Conservation (phyloP, 2,888 invertebrate genomes). For the Phrixothrix hirtus region DNA sequence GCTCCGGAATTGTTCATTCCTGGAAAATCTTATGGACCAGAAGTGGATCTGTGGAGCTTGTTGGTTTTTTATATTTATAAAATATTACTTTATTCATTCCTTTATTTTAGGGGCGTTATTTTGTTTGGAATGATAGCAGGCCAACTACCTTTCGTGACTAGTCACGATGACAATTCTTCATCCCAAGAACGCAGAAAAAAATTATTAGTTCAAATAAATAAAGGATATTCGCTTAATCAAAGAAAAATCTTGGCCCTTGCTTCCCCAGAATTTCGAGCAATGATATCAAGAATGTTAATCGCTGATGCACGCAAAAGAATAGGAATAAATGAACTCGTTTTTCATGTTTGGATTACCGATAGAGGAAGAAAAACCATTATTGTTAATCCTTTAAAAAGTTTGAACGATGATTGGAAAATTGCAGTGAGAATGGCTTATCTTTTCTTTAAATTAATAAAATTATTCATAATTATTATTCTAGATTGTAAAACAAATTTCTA, state of each 20-base stretch:
- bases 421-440: constrained; percentile 11
- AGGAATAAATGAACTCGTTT: constrained; percentile 61
- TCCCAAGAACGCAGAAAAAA: constrained; percentile 62
- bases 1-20: constrained; percentile 76
- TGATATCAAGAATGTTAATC: constrained; percentile 61
- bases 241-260: constrained; percentile 58
- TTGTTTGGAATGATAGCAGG: constrained; percentile 77
- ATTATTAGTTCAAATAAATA: constrained; percentile 68
- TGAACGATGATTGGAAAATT: constrained; percentile 48
- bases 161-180: constrained; percentile 50
- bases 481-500: constrained; percentile 60
- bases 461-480: constrained; percentile 30
- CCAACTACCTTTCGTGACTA: constrained; percentile 66
- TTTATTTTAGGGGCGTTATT: constrained; percentile 66
- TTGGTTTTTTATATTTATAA: constrained; percentile 51
- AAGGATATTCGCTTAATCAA: constrained; percentile 66
- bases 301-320: constrained; percentile 62
- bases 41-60: constrained; percentile 80
- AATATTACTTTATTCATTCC: not conserved
- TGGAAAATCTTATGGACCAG: constrained; percentile 71
- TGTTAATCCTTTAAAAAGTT: constrained; percentile 57
- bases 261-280: constrained; percentile 55
- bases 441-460: not conserved
- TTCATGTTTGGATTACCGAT: constrained; percentile 64
- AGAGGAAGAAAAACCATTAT: constrained; percentile 59